Base-by-base conservation (phyloP, 2,113 vertebrate species). In the Scomber colias region DNA sequence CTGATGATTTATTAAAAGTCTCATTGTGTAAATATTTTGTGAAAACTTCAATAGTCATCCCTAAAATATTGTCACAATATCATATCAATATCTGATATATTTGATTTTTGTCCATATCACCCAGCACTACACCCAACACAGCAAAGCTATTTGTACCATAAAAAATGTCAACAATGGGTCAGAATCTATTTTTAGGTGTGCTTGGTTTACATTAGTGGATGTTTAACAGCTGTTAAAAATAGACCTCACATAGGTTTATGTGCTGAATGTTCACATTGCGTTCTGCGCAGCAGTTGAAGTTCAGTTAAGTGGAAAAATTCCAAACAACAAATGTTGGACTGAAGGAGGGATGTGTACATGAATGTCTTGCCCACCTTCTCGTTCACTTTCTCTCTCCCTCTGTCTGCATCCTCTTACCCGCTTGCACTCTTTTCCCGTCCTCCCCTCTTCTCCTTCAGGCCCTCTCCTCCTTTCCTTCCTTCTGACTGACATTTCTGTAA, bases 401-500 rank as follows among this genome's bases (percentile, higher is more conserved):
- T 75, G 46, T 64, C 35, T 78, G 13, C 21, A 21, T 66, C 66
- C n/a, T 67, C 72, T 70, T 24, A 10, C 67, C 50, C 10, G 0
- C 16, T n/a, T 0, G 2, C 35, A 12, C 48, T n/a, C 55, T 19
- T 50, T 49, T 50, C 27, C 40, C 45, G 66, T 53, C 45, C 48
- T 61, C 10, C 31, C 40, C 35, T 57, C 31, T 60, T 57, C 35
- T 46, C 75, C 76, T 71, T 68, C 73, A 16, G 75, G 68, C 44
- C 51, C n/a, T 76, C 71, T 73, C 71, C 55, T 85, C 61, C 61
- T 59, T 61, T 65, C 64, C 68, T 64, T 81, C 86, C 81, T 67
- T 67, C 86, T 86, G 87, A 90, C 79, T 93, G 89, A 94, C 88
- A 91, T 94, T 93, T 93, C 65, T 13, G 76, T 91, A 91, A 91